Base-by-base conservation (phyloP, 2,888 invertebrate species). In the Synergus laeviventris region DNA sequence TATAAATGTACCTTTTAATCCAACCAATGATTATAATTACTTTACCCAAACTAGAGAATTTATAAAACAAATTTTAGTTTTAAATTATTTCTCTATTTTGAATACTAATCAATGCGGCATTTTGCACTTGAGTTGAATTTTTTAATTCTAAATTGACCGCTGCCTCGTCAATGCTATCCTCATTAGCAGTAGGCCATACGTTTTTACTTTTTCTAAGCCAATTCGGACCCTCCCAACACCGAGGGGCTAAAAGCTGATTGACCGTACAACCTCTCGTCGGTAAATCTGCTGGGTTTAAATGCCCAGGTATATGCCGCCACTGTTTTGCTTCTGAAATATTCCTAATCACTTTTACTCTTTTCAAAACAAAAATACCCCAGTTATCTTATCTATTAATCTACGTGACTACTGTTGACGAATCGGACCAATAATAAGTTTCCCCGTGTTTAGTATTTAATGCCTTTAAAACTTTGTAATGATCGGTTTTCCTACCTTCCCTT, bases 171-270 rank as follows among this genome's bases (percentile, higher is more conserved):
- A 62, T 31, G 8, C 21, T 39, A 42, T 12, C 11, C 11, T 79
- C 8, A 1, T 73, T 49, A 14, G 12, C 24, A 24, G 36, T 31
- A 9, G 86, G 86, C 86, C 86, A 87, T 9, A 77, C 9, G 21
- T 82, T 73, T 39, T 75, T 62, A 14, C 74, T 7, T 39, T 54
- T 36, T 73, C 64, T 78, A 31, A 89, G 76, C 87, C 87, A 89
- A 4, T 73, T 31, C 16, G 86, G 87, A 14, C 87, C 87, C 80
- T 84, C 82, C 88, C 86, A 89, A 87, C 88, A 89, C 82, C 76
- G 74, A 14, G 84, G 83, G 42, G 85, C 78, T 14, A 83, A 7
- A 1, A 89, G 78, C 14, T 84, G 73, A 59, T 81, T 74, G 4
- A 81, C 79, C 8, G 74, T 76, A 77, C 88, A 88, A 12, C 88